Evolutionary conservation across 2,113 vertebrate genomes (phyloP).

Genomic region (Malurus cyaneus): DNA sequence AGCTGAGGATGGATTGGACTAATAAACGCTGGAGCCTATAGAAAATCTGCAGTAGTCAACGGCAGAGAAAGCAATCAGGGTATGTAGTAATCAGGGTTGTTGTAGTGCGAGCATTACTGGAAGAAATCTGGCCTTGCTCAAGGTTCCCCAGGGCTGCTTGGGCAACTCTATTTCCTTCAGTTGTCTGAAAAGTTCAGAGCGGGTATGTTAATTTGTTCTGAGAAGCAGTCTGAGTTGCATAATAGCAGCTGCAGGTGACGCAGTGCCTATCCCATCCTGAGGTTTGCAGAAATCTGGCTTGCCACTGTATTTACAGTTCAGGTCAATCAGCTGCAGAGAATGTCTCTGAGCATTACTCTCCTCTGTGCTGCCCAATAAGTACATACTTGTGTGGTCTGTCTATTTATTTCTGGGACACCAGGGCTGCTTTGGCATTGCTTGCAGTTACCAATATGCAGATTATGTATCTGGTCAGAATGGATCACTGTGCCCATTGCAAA

Average conservation of each 20-base stretch:
- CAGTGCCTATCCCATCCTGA: not conserved
- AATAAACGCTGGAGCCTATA: not conserved
- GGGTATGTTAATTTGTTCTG: not conserved
- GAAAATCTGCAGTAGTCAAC: not conserved
- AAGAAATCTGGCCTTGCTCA: not conserved
- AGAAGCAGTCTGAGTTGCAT: not conserved
- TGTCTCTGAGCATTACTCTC: not conserved
- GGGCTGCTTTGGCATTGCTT: not conserved
- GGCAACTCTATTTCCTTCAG: not conserved
- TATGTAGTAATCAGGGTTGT: not conserved
- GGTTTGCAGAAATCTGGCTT: not conserved
- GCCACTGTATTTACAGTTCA: not conserved
- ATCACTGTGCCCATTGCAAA: not conserved
- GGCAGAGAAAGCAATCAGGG: not conserved
- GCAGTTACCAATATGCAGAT: not conserved
- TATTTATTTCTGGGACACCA: not conserved
- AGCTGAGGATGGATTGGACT: conserved; percentile 3
- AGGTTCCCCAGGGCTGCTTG: not conserved
- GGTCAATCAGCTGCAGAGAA: not conserved
- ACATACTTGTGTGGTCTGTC: not conserved
- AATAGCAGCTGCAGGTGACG: not conserved
- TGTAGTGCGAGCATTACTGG: not conserved
- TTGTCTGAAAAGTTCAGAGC: not conserved
- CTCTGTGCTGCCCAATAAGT: not conserved
- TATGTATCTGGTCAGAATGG: not conserved